These are phyloP conservation scores for Pachycephala philippinensis DNA, from an alignment of 2,113 vertebrate species.

Conservation along the genomic window DNA sequence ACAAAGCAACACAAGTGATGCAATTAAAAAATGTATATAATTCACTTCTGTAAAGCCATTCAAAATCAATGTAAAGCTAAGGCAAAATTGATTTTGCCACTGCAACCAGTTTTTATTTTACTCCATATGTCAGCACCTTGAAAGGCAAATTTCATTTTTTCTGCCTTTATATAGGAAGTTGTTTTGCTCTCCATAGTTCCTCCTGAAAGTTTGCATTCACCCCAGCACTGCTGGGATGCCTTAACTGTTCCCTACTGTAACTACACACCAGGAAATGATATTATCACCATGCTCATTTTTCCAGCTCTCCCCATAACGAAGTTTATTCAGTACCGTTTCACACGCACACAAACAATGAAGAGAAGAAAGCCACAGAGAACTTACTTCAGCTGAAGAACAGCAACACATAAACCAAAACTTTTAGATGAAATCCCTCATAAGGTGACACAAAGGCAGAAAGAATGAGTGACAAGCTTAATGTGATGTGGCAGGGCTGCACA, in stretches of 20 bases:
- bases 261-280: not conserved
- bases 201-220: not conserved
- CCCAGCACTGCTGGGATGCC: not conserved
- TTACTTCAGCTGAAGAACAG: not conserved
- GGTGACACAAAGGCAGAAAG: not conserved
- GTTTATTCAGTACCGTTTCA: not conserved
- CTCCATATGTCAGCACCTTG: not conserved
- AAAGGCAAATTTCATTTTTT: not conserved
- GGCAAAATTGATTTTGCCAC: not conserved
- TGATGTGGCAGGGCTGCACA: not conserved
- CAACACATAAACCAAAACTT: not conserved
- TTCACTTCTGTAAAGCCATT: not conserved
- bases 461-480: not conserved
- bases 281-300: not conserved
- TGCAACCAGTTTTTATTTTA: not conserved
- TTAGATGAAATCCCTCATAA: not conserved
- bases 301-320: not conserved
- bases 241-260: not conserved
- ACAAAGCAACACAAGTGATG: not conserved
- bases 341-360: not conserved
- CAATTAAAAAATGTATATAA: not conserved
- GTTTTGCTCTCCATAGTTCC: not conserved
- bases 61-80: not conserved
- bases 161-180: not conserved
- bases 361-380: not conserved